Evolutionary conservation across 2,797 vertebrate species (phyloP).

Genomic region (Acanthopagrus latus): DNA sequence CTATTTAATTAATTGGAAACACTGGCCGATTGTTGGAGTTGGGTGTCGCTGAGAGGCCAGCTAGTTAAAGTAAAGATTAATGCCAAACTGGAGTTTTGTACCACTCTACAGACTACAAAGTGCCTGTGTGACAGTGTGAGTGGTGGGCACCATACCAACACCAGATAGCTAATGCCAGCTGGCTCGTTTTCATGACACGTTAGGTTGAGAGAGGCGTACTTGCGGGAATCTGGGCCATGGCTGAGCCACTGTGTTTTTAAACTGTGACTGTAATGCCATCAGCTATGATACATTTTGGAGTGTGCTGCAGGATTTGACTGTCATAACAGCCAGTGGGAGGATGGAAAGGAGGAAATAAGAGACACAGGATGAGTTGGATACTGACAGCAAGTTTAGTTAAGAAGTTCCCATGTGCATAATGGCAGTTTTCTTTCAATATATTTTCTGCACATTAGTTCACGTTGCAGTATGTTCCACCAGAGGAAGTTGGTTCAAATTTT

Average conservation of each 20-base stretch:
- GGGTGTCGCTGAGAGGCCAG: constrained; percentile 31
- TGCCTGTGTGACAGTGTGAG: constrained; percentile 35
- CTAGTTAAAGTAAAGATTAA: constrained; percentile 41
- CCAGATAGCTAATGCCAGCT: constrained; percentile 57
- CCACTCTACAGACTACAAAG: constrained; percentile 62
- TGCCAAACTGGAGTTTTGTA: constrained; percentile 50
- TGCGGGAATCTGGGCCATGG: constrained; percentile 50
- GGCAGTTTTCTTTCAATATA: no score
- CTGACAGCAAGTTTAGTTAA: background rate
- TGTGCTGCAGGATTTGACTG: background rate
- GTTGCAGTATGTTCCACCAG: no score
- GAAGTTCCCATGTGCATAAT: no score
- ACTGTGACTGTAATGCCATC: constrained; percentile 6
- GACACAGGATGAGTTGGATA: background rate
- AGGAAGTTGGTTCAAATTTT: no score
- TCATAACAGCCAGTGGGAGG: constrained; percentile 5
- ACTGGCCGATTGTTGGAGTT: constrained; percentile 36
- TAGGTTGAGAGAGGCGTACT: constrained; percentile 41
- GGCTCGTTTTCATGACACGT: constrained; percentile 52
- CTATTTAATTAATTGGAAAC: no score
- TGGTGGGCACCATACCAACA: constrained; percentile 45
- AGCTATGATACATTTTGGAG: constrained; percentile 20
- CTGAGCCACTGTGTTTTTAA: constrained; percentile 30
- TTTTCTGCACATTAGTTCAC: no score
- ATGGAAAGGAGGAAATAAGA: background rate